phyloP scores from a whole-genome alignment of 2,888 invertebrate genomes.

The Caenorhabditis angaria region DNA sequence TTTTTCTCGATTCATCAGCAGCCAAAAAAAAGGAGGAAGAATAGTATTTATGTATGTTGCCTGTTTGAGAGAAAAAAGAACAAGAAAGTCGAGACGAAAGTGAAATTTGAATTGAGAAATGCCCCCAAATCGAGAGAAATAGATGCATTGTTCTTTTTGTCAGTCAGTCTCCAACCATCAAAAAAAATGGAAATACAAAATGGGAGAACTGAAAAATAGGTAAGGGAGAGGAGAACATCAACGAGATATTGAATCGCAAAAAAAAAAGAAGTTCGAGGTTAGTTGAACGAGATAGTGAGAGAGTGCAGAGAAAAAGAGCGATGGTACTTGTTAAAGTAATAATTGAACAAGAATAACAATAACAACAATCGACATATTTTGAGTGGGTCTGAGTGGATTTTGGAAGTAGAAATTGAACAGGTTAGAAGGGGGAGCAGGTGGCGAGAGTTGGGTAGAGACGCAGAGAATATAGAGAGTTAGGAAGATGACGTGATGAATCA shows the following conservation, averaged over 20 bases:
- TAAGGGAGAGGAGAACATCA: slow-evolving; percentile 11
- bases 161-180: neutral
- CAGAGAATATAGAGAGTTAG: too few relatives aligned
- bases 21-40: neutral
- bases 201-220: slow-evolving; percentile 12
- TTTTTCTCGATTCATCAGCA: too few relatives aligned
- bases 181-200: slow-evolving; percentile 7
- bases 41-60: neutral
- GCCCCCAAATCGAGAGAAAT: neutral
- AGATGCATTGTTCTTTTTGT: neutral
- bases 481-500: too few relatives aligned
- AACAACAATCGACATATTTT: too few relatives aligned
- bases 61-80: neutral
- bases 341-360: too few relatives aligned
- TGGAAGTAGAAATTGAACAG: too few relatives aligned
- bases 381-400: too few relatives aligned
- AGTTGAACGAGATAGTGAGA: slow-evolving; percentile 13
- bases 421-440: too few relatives aligned
- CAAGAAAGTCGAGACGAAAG: neutral
- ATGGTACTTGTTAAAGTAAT: neutral
- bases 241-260: slow-evolving; percentile 7
- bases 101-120: neutral
- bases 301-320: too few relatives aligned
- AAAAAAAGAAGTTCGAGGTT: slow-evolving; percentile 3
- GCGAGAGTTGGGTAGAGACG: too few relatives aligned